phyloP scores from a whole-genome alignment of 2,888 invertebrate genomes.

The Rotaria socialis region DNA sequence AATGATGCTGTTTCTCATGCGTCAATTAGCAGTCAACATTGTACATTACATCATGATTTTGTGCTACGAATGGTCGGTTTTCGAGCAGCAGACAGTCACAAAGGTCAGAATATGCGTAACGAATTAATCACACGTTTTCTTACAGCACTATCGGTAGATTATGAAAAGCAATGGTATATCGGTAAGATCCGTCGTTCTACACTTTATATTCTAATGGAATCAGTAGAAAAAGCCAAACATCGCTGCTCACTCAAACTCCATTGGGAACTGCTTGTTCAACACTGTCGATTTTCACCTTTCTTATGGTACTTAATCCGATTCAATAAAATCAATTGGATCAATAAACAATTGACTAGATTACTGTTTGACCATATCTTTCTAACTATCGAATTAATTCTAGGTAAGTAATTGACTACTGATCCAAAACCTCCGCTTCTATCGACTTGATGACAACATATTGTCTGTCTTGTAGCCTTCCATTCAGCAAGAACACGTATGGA shows the following conservation, averaged over 20 bases:
- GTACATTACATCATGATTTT: not conserved
- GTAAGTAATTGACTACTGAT: too few species aligned
- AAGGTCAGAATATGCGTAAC: not conserved
- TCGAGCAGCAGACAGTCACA: not conserved
- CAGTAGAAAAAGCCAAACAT: conserved; percentile 26
- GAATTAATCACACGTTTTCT: not conserved
- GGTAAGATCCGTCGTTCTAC: not conserved
- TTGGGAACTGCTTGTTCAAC: not conserved
- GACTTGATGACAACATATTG: too few species aligned
- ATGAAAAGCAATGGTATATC: conserved; percentile 10
- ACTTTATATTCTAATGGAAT: not conserved
- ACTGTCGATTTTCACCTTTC: not conserved
- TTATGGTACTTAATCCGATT: not conserved
- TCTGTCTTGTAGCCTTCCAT: not conserved
- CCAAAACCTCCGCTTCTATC: too few species aligned
- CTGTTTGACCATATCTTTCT: not conserved
- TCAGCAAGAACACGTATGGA: not conserved
- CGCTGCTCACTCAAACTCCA: not conserved
- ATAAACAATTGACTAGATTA: not conserved
- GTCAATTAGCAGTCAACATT: too few species aligned
- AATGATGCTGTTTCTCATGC: not conserved
- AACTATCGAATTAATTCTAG: not conserved
- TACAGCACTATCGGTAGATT: not conserved
- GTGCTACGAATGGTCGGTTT: not conserved
- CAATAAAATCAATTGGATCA: not conserved